Conservation (phyloP, 30 jellyfish, hydroid and myxozoan genomes). For the Pelagia noctiluca region DNA sequence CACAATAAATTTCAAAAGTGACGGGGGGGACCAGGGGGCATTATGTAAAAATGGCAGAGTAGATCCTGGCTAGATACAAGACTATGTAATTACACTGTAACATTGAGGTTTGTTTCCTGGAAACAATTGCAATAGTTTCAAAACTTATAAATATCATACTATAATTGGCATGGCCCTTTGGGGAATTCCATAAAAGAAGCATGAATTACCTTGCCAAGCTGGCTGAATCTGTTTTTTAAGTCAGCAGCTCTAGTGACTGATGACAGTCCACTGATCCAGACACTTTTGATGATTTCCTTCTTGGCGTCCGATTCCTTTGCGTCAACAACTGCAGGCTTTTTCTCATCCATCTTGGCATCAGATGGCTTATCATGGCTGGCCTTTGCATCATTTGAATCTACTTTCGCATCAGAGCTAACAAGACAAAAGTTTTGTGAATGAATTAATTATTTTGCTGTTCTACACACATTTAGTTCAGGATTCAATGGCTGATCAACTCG, state of each 20-base stretch:
- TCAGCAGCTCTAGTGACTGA: conserved; percentile 96
- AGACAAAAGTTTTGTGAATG: no score
- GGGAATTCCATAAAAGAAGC: background rate
- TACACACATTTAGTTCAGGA: no score
- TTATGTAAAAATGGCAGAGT: no score
- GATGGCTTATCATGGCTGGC: background rate
- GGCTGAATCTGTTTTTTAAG: conserved; percentile 76
- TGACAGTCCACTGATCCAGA: conserved; percentile 98
- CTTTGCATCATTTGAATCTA: conserved; percentile 5
- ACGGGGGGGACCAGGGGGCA: no score
- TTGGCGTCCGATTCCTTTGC: conserved; percentile 42
- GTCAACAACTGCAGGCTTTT: conserved; percentile 10
- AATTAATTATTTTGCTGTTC: no score
- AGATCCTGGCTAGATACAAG: no score
- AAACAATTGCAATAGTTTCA: no score
- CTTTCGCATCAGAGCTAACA: conserved; percentile 1
- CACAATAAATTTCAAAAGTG: no score
- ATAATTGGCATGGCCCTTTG: background rate
- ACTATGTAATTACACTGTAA: no score
- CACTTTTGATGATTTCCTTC: conserved; percentile 78
- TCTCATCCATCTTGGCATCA: background rate
- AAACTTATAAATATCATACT: background rate
- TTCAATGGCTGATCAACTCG: conserved; percentile 9
- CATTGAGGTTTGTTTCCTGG: no score
- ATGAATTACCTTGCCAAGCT: conserved; percentile 81